Conservation (phyloP, 1,140 invertebrate genomes). For the Papilio dardanus region DNA sequence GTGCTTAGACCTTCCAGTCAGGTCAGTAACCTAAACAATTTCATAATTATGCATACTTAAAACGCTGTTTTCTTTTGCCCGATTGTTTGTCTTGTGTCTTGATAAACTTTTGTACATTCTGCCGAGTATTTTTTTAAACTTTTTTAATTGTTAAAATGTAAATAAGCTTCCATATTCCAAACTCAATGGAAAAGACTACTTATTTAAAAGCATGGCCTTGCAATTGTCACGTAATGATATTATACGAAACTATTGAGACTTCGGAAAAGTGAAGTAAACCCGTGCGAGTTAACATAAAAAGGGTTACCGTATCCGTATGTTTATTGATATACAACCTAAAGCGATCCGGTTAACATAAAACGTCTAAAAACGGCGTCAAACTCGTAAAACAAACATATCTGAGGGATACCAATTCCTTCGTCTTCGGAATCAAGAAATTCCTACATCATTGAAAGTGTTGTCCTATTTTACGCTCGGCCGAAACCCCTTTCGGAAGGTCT, state of each 20-base stretch:
- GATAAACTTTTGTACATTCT: background rate
- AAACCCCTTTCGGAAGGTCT: background rate
- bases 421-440: slow-evolving; percentile 20
- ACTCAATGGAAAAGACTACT: background rate
- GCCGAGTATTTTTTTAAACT: background rate
- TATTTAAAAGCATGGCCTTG: background rate
- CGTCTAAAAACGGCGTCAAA: background rate
- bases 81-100: background rate
- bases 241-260: background rate
- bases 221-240: background rate
- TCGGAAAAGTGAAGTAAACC: background rate
- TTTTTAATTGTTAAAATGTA: background rate
- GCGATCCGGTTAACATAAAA: slow-evolving; percentile 2
- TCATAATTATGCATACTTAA: background rate
- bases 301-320: background rate
- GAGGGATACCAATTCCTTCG: background rate
- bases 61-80: background rate
- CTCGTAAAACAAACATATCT: slow-evolving; percentile 15
- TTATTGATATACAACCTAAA: background rate
- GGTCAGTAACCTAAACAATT: slow-evolving; percentile 49
- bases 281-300: background rate
- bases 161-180: background rate
- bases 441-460: slow-evolving; percentile 21
- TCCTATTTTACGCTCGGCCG: slow-evolving; percentile 9
- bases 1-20: slow-evolving; percentile 77